Conservation (phyloP, 2,797 vertebrate genomes). For the Phoebastria nigripes region DNA sequence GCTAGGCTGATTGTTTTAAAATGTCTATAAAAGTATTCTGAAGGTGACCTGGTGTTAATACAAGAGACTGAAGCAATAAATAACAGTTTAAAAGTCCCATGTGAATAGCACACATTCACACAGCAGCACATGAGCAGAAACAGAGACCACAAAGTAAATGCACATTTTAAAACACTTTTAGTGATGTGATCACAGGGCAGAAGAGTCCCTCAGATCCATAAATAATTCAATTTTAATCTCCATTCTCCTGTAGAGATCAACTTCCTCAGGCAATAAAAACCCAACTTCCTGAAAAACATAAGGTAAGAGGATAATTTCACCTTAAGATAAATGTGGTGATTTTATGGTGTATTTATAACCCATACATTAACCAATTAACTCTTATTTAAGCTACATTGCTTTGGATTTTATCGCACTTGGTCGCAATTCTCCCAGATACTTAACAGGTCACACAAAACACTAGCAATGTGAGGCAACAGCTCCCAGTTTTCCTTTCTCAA, state of each 20-base stretch:
- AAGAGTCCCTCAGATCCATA: not conserved
- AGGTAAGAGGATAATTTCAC: not conserved
- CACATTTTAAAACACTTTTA: not conserved
- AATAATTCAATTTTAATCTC: not conserved
- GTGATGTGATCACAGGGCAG: not conserved
- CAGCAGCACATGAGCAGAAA: not conserved
- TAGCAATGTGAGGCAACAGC: not conserved
- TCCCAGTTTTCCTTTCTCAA: not conserved
- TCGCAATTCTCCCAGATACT: not conserved
- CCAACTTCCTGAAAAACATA: not conserved
- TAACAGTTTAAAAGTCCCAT: not conserved
- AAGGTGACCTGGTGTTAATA: not conserved
- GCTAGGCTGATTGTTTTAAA: not conserved
- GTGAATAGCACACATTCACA: not conserved
- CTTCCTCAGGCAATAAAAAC: not conserved
- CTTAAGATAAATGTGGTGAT: not conserved
- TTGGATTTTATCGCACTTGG: not conserved
- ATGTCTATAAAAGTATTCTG: not conserved
- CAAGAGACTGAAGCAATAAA: not conserved
- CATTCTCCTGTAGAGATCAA: not conserved
- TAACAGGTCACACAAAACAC: not conserved
- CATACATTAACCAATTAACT: not conserved
- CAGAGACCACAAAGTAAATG: slow-evolving; percentile 15
- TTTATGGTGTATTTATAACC: not conserved
- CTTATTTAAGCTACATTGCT: not conserved